Conservation (phyloP, 2,888 invertebrate species). For the Ptycholaimellus sp. region DNA sequence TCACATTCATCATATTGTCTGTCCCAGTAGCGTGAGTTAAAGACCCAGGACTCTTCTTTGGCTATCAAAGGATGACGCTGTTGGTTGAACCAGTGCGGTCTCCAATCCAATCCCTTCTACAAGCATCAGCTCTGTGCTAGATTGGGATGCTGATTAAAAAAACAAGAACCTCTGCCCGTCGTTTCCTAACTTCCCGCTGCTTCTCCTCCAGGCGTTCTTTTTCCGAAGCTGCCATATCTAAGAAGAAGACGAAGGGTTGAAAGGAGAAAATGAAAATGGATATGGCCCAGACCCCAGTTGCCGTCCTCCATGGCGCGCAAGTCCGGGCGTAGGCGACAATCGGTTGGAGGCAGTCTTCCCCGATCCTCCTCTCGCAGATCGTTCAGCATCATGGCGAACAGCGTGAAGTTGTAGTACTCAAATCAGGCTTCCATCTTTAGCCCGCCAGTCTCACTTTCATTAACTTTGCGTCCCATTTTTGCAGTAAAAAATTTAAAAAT, state of each 20-base stretch:
- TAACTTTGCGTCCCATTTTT: too few species aligned
- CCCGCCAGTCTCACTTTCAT: too few species aligned
- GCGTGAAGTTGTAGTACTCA: conserved; percentile 80
- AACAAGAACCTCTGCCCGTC: too few species aligned
- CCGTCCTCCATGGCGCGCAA: conserved; percentile 65
- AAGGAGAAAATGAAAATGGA: too few species aligned
- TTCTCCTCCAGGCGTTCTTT: conserved; percentile 73
- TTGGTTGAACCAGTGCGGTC: too few species aligned
- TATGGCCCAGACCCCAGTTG: too few species aligned
- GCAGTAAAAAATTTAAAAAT: too few species aligned
- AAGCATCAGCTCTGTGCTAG: too few species aligned
- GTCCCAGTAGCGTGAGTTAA: conserved; percentile 13
- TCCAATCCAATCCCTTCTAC: too few species aligned
- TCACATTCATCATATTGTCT: conserved; percentile 10
- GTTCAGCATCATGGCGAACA: conserved; percentile 71
- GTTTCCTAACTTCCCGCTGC: too few species aligned
- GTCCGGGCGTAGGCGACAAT: conserved; percentile 65
- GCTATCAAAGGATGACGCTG: not conserved
- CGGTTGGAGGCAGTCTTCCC: conserved; percentile 51
- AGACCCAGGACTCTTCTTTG: conserved; percentile 11
- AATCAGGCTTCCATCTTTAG: too few species aligned
- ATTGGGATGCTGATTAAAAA: too few species aligned
- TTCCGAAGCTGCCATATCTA: conserved; percentile 57
- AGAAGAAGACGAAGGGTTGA: conserved; percentile 5
- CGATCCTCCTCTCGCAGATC: conserved; percentile 45